Conservation (phyloP, 1,140 invertebrate species). For the Calephelis nemesis region DNA sequence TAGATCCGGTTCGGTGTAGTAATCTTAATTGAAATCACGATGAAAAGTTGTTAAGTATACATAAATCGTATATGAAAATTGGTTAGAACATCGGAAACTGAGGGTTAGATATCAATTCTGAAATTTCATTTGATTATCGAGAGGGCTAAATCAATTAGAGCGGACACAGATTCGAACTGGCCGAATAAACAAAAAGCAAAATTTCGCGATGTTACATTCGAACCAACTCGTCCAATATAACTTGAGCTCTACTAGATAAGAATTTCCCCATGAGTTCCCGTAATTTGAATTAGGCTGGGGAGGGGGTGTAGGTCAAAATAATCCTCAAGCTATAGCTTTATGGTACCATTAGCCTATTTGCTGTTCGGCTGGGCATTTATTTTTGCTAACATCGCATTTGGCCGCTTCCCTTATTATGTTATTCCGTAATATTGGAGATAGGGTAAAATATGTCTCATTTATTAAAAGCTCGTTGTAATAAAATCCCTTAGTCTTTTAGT, state of each 20-base stretch:
- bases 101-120: background rate
- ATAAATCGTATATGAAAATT: too few species aligned
- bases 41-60: too few species aligned
- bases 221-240: constrained; percentile 43
- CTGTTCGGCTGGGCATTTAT: constrained; percentile 54
- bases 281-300: constrained; percentile 22
- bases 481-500: too few species aligned
- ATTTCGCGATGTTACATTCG: constrained; percentile 57
- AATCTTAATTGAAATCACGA: too few species aligned
- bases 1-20: too few species aligned
- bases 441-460: too few species aligned
- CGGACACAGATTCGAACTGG: constrained; percentile 53
- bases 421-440: too few species aligned
- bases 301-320: constrained; percentile 31
- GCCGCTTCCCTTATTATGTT: too few species aligned
- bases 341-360: constrained; percentile 65
- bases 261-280: constrained; percentile 23
- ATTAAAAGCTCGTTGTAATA: too few species aligned
- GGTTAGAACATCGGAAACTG: background rate
- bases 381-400: constrained; percentile 27
- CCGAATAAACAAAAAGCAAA: constrained; percentile 68
- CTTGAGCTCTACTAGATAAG: constrained; percentile 33
- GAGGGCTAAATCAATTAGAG: constrained; percentile 59
- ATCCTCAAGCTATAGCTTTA: constrained; percentile 43
- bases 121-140: constrained; percentile 7